Evolutionary conservation across 2,113 vertebrate species (phyloP), one percentile per base, ranked within the genome.

Genomic region (Leptodactylus fuscus): DNA sequence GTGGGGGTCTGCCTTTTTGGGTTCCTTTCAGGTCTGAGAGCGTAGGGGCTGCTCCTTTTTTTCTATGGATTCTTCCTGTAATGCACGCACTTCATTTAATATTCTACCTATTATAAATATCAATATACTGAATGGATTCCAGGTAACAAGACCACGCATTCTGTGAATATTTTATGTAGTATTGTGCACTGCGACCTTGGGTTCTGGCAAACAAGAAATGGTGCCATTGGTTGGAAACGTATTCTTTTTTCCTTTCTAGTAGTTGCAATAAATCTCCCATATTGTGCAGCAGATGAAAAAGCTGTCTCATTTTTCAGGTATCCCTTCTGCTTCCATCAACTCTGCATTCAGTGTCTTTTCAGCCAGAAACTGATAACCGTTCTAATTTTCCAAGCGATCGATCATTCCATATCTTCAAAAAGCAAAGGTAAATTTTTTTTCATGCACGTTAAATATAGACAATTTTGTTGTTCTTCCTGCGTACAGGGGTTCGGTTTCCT

Each of bases 361-460:
- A 98, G 87, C 98, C 98, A 36, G 96, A 97, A 89, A 99, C 98
- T 0, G 98, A 99, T 92, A 99, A 99, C 92, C 95, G 97, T 20
- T 96, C 96, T 65, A 99, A 99, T 90, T 99, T 99, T 36, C 90
- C 92, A 58, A 98, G 94, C 89, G 96, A 99, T 90, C 96, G 95
- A 87, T 96, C 97, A 76, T 99, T 99, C 90, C 98, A 99, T 90
- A 97, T 95, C 81, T 99, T 99, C 90, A 99, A 99, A 88, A 99
- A 99, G 88, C 98, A 99, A 80, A 97, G 98, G 98, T 98, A 82
- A 91, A 71, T 55, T 38, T 9, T 69, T 69, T 20, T 69, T 20
- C 65, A 69, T 38, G 32, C 65, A 38, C 65, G 32, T 36, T 36
- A 27, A 67, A 15, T 7, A 67, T 16, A 0, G 8, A 9, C 8